Percentiles rank a stretch among this genome's conserved stretches.
phyloP scores from a whole-genome alignment of 2,888 invertebrate species.

The Drosophila mercatorum region DNA sequence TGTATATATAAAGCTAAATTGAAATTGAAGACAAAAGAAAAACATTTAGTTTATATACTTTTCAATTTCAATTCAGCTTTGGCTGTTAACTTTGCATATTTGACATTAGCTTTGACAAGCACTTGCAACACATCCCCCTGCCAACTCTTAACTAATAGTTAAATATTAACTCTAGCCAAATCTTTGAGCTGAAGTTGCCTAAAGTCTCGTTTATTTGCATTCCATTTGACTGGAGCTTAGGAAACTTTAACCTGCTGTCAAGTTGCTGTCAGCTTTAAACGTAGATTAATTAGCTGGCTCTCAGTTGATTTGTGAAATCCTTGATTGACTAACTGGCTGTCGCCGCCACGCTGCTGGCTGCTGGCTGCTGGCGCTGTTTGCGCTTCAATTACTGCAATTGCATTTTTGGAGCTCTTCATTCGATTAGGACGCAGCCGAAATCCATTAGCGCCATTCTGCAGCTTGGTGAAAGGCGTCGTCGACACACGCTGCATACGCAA shows the following conservation, averaged over 20 bases:
- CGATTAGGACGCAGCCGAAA: constrained; percentile 30
- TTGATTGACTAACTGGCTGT: not conserved
- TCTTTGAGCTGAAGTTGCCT: too few relatives aligned
- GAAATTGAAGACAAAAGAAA: too few relatives aligned
- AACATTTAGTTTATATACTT: too few relatives aligned
- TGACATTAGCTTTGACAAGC: too few relatives aligned
- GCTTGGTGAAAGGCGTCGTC: constrained; percentile 69
- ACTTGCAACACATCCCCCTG: too few relatives aligned
- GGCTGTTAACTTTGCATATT: too few relatives aligned
- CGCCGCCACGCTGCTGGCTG: not conserved
- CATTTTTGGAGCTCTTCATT: constrained; percentile 29
- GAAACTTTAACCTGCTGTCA: not conserved
- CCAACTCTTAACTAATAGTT: too few relatives aligned
- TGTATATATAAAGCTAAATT: too few relatives aligned
- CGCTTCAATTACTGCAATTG: constrained; percentile 15
- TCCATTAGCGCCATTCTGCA: constrained; percentile 42
- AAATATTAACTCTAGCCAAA: too few relatives aligned
- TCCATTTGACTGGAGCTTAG: too few relatives aligned
- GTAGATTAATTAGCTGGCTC: not conserved
- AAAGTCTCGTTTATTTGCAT: too few relatives aligned
- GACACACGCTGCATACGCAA: constrained; percentile 67
- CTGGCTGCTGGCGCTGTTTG: not conserved
- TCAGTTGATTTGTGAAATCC: not conserved
- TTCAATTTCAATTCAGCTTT: too few relatives aligned
- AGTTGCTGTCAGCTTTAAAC: not conserved